Percentiles rank a stretch among this genome's conserved stretches.
phyloP scores from a whole-genome alignment of 2,113 vertebrate genomes.

The Amblyopsis rosae region DNA sequence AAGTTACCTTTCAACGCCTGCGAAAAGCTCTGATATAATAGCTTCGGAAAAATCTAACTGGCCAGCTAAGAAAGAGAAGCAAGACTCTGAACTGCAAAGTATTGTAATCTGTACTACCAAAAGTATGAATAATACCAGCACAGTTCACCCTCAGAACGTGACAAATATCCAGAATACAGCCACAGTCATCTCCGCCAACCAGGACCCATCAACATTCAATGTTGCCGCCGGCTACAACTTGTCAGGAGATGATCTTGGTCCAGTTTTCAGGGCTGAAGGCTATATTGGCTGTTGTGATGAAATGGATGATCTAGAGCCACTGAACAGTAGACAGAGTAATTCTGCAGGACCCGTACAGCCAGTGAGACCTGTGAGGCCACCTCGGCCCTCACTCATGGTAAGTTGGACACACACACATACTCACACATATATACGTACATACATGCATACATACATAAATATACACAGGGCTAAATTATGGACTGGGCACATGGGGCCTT shows the following conservation, averaged over 20 bases:
- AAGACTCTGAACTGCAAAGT: conserved; percentile 33
- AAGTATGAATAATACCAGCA: conserved; percentile 18
- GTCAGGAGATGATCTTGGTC: conserved; percentile 55
- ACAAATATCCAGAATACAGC: neutral
- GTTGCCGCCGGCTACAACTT: conserved; percentile 10
- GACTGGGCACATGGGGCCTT: too few relatives aligned
- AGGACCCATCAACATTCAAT: conserved; percentile 3
- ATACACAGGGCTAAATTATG: too few relatives aligned
- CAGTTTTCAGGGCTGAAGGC: conserved; percentile 62
- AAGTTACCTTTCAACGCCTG: neutral
- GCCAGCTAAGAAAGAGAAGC: conserved; percentile 16
- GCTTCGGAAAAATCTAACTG: conserved; percentile 29
- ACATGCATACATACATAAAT: too few relatives aligned
- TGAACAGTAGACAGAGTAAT: conserved; percentile 27
- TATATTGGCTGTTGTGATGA: conserved; percentile 66
- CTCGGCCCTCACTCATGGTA: conserved; percentile 69
- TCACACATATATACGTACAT: neutral
- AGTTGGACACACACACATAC: conserved; percentile 20
- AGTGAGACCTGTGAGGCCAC: conserved; percentile 60
- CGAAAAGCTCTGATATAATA: conserved; percentile 53
- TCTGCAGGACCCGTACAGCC: conserved; percentile 41
- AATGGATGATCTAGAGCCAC: conserved; percentile 65
- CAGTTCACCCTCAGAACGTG: conserved; percentile 2
- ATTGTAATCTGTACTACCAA: conserved; percentile 16
- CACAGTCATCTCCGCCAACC: conserved; percentile 7